Base-by-base conservation (phyloP, 2,888 invertebrate species). In the Hirtodrosophila trivittata region DNA sequence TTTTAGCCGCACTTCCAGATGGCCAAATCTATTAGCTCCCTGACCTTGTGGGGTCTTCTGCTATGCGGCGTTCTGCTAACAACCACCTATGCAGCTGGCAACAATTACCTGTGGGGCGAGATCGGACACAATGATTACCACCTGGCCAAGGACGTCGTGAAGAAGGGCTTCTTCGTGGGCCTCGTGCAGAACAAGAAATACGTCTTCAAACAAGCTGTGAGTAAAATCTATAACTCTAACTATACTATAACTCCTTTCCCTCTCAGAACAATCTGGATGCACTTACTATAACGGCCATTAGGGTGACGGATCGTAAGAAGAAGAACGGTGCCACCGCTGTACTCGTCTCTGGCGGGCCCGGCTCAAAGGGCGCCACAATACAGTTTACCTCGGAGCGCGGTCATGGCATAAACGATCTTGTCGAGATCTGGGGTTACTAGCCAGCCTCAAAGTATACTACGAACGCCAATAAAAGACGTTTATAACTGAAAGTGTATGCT, bases 301-400 rank as follows among this genome's bases (percentile, higher is more conserved):
- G 12, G 46, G 35, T 87, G 0, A 86, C 69, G 8, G 87, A 87
- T n/a, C 66, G 64, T 32, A 84, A 70, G 41, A 64, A 59, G 30
- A 76, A 67, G 12, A 84, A 85, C 30, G 90, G 91, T 28, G 92
- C 92, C 0, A 86, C 86, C 12, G 91, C 89, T 0, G 82, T 73
- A 3, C 62, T 92, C 0, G 0, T 75, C 0, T 39, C 58, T 0
- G 92, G 92, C 21, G 92, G 93, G 2, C 91, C 92, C 1, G 91
- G 91, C 8, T 74, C 75, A 26, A 89, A 77, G 50, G 88, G 89
- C 25, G 91, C 89, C 9, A 91, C 90, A 0, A 59, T 92, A 0
- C 68, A 80, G n/a, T 91, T 92, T 62, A 91, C 90, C 62, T 92
- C 92, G 0, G 68, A 89, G 66, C 87, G 91, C 8, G 87, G 90